Evolutionary conservation across 2,888 invertebrate genomes (phyloP).

Genomic region (Tribolium freemani): DNA sequence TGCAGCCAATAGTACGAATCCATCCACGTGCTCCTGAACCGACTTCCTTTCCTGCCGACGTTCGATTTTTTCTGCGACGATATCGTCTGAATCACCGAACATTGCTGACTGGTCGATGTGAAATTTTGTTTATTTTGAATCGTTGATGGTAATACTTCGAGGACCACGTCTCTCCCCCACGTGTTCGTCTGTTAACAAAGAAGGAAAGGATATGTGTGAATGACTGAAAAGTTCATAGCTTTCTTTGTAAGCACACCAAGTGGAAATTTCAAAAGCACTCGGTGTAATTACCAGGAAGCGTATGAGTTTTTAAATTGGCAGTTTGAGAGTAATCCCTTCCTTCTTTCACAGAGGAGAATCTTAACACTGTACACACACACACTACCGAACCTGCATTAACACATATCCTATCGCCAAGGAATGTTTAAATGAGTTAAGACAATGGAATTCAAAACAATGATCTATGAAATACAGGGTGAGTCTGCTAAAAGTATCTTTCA

Average conservation of each 20-base stretch:
- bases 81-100: constrained; percentile 62
- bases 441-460: background rate
- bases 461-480: too few species aligned
- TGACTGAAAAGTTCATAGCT: constrained; percentile 43
- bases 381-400: constrained; percentile 54
- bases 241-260: constrained; percentile 35
- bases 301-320: constrained; percentile 10
- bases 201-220: constrained; percentile 73
- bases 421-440: background rate
- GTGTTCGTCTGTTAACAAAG: constrained; percentile 77
- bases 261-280: background rate
- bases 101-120: constrained; percentile 63
- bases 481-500: too few species aligned
- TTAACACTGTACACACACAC: constrained; percentile 48
- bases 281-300: constrained; percentile 40
- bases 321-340: constrained; percentile 57
- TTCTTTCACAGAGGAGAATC: constrained; percentile 58
- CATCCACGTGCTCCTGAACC: constrained; percentile 79
- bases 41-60: constrained; percentile 71
- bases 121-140: constrained; percentile 21
- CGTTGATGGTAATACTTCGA: constrained; percentile 59
- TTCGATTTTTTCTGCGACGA: constrained; percentile 35
- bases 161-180: constrained; percentile 69
- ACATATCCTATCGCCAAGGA: constrained; percentile 55
- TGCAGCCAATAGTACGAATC: constrained; percentile 80